Evolutionary conservation across 2,888 invertebrate species (phyloP).

Genomic region (Cataglyphis cursor): DNA sequence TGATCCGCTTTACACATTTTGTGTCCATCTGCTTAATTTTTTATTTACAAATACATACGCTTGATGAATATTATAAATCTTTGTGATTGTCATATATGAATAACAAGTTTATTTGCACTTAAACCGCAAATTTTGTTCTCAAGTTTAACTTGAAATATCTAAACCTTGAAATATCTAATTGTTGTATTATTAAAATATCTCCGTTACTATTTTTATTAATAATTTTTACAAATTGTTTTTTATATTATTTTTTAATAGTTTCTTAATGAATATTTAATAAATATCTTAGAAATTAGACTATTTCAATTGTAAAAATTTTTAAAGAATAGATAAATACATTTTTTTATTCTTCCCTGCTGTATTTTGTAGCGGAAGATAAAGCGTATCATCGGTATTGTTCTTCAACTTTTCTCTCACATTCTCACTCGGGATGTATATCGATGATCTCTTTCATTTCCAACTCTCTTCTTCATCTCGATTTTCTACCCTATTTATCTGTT

Average conservation of each 20-base stretch:
- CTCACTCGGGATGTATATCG: slow-evolving; percentile 85
- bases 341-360: not conserved
- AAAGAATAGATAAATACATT: not conserved
- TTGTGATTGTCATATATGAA: not conserved
- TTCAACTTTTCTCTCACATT: slow-evolving; percentile 57
- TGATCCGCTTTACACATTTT: slow-evolving; percentile 54
- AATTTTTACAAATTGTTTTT: not conserved
- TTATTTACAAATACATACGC: slow-evolving; percentile 11
- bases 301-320: not conserved
- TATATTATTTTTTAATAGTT: not conserved
- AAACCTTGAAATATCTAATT: not conserved
- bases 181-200: not conserved
- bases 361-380: slow-evolving; percentile 29
- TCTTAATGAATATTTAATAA: too few relatives aligned
- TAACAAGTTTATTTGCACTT: not conserved
- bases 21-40: slow-evolving; percentile 41
- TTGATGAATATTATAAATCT: not conserved
- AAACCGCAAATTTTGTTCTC: not conserved
- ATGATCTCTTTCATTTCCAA: slow-evolving; percentile 74
- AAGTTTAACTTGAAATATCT: not conserved
- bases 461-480: slow-evolving; percentile 64
- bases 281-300: not conserved
- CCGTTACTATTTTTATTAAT: not conserved
- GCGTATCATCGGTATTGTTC: slow-evolving; percentile 50
- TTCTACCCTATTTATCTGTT: slow-evolving; percentile 50